A percentile compares a stretch with the other conserved stretches of the same genome.
Conservation (phyloP, 2,797 vertebrate genomes). For the Catamblyrhynchus diadema region DNA sequence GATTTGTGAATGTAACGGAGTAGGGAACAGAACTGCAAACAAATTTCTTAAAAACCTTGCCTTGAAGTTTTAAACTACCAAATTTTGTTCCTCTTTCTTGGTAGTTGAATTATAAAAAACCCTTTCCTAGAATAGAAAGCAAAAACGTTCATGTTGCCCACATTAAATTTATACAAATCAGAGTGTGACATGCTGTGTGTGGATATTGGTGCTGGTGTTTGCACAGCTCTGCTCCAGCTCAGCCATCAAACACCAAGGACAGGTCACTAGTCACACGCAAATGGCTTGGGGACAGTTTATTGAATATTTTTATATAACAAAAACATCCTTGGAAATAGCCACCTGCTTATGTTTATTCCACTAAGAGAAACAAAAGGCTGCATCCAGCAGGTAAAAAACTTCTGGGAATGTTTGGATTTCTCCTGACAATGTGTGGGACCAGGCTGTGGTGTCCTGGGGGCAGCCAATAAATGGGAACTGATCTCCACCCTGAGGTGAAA, state of each 20-base stretch:
- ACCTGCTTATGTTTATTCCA: neutral
- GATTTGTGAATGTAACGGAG: neutral
- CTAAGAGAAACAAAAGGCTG: neutral
- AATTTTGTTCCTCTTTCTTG: neutral
- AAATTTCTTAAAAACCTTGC: neutral
- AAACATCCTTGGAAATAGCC: neutral
- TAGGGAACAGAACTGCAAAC: neutral
- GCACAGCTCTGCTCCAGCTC: neutral
- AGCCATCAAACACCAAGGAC: neutral
- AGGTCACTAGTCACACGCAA: neutral
- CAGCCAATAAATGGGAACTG: neutral
- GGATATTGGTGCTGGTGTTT: neutral
- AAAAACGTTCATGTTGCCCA: too few relatives aligned
- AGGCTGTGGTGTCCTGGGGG: too few relatives aligned
- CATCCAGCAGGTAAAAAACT: accelerated
- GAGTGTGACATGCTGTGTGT: neutral
- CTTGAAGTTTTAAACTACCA: neutral
- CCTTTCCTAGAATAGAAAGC: neutral
- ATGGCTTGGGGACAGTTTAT: neutral
- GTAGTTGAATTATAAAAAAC: neutral
- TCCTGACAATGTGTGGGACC: accelerated
- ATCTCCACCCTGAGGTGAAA: neutral
- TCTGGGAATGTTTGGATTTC: accelerated
- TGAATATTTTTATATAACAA: neutral
- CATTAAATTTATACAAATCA: neutral